Evolutionary conservation across 2,113 vertebrate genomes (phyloP).

Genomic region (Gambusia holbrooki): DNA sequence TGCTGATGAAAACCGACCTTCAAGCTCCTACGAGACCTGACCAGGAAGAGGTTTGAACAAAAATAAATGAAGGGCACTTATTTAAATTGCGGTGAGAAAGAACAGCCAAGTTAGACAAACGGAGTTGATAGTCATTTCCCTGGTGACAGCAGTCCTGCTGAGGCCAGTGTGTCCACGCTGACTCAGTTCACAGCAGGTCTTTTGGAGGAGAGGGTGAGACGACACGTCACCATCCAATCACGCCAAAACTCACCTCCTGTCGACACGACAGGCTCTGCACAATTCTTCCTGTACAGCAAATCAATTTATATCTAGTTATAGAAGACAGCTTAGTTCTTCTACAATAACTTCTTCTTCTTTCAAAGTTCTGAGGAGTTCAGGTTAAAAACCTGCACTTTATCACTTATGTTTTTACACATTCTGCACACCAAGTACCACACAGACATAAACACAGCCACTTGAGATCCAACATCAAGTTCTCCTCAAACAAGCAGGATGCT

Average conservation of each 20-base stretch:
- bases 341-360: not conserved
- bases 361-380: not conserved
- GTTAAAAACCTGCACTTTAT: not conserved
- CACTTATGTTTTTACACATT: not conserved
- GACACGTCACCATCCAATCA: conserved; percentile 44
- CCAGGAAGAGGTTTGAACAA: not conserved
- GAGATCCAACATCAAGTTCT: not conserved
- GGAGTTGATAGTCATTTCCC: conserved; percentile 26
- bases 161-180: conserved; percentile 53
- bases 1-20: not conserved
- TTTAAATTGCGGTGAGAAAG: conserved; percentile 17
- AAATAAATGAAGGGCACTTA: not conserved
- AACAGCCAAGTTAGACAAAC: conserved; percentile 4
- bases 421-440: not conserved
- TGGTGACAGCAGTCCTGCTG: conserved; percentile 54
- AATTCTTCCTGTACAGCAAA: conserved; percentile 16
- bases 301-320: not conserved
- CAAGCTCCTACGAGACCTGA: not conserved
- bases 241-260: conserved; percentile 57
- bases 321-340: not conserved
- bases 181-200: conserved; percentile 69
- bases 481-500: conserved; percentile 7
- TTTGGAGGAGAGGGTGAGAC: conserved; percentile 49
- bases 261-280: conserved; percentile 9
- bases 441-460: not conserved